Evolutionary conservation across 2,888 invertebrate species (phyloP).

Genomic region (Teleogryllus oceanicus): DNA sequence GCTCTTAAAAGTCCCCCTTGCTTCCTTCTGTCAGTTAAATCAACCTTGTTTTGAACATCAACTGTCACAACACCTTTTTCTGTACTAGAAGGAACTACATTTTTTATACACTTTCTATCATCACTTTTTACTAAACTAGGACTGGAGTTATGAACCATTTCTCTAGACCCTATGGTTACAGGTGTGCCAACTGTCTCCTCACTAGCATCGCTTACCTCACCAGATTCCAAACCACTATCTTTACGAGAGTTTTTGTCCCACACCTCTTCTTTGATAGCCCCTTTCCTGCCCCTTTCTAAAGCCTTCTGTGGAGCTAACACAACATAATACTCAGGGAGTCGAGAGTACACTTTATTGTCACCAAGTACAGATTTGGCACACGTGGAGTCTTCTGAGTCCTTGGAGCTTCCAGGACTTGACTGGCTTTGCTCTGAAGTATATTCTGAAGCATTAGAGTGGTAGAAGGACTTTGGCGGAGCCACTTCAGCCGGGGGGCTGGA

Average conservation of each 20-base stretch:
- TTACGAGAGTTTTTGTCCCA: constrained; percentile 40
- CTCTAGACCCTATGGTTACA: background rate
- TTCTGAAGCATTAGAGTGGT: constrained; percentile 38
- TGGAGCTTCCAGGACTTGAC: background rate
- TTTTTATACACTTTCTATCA: constrained; percentile 18
- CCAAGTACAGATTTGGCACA: background rate
- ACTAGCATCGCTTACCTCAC: constrained; percentile 47
- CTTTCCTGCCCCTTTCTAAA: constrained; percentile 19
- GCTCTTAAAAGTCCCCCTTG: background rate
- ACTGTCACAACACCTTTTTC: background rate
- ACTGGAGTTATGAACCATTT: background rate
- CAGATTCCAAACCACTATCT: constrained; percentile 49
- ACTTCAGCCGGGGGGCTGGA: constrained; percentile 25
- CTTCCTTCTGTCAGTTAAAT: background rate
- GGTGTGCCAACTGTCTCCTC: constrained; percentile 40
- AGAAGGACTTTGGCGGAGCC: constrained; percentile 36
- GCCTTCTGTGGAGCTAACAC: constrained; percentile 28
- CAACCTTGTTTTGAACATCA: background rate
- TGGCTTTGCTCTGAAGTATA: constrained; percentile 27
- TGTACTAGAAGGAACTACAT: background rate
- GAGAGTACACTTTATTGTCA: constrained; percentile 29
- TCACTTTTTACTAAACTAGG: background rate
- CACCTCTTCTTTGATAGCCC: constrained; percentile 26
- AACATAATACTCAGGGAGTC: constrained; percentile 32
- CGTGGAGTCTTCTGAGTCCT: background rate